Evolutionary conservation across 2,113 vertebrate genomes (phyloP).

Genomic region (Daboia siamensis): DNA sequence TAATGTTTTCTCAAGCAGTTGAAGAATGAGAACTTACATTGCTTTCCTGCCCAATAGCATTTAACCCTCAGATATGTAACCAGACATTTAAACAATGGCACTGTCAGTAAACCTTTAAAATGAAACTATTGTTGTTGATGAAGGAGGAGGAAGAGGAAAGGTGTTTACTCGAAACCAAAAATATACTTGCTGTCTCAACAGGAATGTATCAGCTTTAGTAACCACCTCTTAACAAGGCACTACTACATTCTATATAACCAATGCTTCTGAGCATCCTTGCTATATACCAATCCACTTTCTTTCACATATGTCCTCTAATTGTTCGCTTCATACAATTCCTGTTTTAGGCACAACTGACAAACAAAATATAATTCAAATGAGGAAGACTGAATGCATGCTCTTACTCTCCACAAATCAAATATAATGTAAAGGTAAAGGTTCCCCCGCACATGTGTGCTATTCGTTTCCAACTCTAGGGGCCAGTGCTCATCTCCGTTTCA

Average conservation of each 20-base stretch:
- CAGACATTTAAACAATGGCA: neutral
- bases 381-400: neutral
- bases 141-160: conserved; percentile 30
- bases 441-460: too few relatives aligned
- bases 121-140: neutral
- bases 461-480: too few relatives aligned
- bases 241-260: conserved; percentile 21
- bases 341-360: neutral
- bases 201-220: neutral
- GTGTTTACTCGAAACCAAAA: conserved; percentile 36
- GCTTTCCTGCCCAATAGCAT: neutral
- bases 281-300: neutral
- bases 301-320: fast-evolving
- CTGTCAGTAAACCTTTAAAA: neutral
- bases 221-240: conserved; percentile 48
- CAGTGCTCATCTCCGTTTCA: too few relatives aligned
- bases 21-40: fast-evolving
- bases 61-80: neutral
- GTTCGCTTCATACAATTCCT: fast-evolving
- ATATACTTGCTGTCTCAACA: neutral
- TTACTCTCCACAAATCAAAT: neutral
- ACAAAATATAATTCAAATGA: neutral
- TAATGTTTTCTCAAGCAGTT: neutral
- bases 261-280: fast-evolving
- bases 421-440: too few relatives aligned